phyloP scores from a whole-genome alignment of 2,797 vertebrate species.

The Numenius phaeopus region DNA sequence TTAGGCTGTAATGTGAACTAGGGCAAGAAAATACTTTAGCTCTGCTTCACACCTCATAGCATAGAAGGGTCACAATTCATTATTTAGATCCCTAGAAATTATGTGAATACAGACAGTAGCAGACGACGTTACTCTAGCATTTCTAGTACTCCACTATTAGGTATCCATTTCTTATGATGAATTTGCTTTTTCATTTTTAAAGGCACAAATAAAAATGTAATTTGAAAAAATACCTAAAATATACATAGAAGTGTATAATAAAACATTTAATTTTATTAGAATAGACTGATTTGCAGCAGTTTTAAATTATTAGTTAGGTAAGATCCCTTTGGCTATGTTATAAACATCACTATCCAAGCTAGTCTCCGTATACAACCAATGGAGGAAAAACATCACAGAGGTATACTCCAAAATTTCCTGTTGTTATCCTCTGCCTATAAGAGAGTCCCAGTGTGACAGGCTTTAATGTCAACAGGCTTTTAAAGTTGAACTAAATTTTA shows the following conservation, averaged over 20 bases:
- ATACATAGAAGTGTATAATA: background rate
- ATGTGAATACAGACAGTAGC: background rate
- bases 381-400: accelerated
- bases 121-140: background rate
- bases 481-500: background rate
- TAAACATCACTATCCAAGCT: background rate
- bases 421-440: background rate
- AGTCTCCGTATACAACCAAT: background rate
- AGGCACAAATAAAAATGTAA: background rate
- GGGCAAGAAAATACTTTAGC: background rate
- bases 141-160: background rate
- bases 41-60: background rate
- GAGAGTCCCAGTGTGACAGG: background rate
- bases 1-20: background rate
- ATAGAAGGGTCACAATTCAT: background rate
- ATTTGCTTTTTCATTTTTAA: background rate
- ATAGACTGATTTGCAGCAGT: background rate
- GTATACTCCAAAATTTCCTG: background rate
- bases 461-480: background rate
- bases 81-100: background rate
- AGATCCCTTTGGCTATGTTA: background rate
- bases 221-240: background rate
- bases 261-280: background rate
- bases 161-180: background rate
- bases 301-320: background rate